Evolutionary conservation across 2,888 invertebrate species (phyloP).

Genomic region (Escarpia spicata): DNA sequence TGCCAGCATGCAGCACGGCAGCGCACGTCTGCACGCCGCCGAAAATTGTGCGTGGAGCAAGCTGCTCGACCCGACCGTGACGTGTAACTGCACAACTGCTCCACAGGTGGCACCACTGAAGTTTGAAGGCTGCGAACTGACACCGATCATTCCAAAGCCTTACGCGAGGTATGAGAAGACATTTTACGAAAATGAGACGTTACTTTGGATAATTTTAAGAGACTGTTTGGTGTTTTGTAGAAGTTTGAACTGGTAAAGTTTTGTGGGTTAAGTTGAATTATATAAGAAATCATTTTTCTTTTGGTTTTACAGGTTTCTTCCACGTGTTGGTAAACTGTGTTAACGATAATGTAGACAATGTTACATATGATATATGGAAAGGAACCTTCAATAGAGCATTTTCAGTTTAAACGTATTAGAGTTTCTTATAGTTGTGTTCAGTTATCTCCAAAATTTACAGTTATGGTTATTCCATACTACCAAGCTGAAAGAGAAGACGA

Average conservation of each 20-base stretch:
- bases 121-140: conserved; percentile 46
- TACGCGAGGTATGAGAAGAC: conserved; percentile 37
- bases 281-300: not conserved
- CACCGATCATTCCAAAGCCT: conserved; percentile 42
- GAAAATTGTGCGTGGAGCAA: conserved; percentile 48
- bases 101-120: conserved; percentile 35
- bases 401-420: too few species aligned
- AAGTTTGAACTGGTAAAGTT: not conserved
- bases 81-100: conserved; percentile 43
- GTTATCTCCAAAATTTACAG: not conserved
- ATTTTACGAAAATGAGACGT: not conserved
- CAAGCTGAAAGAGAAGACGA: not conserved
- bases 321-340: too few species aligned
- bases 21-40: conserved; percentile 42
- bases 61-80: conserved; percentile 38
- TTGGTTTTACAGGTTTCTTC: too few species aligned
- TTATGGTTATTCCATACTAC: not conserved
- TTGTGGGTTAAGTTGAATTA: not conserved
- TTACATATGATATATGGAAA: too few species aligned
- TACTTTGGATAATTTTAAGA: not conserved
- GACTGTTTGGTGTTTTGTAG: not conserved
- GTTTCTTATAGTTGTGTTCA: too few species aligned
- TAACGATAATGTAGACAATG: too few species aligned
- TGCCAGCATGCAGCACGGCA: conserved; percentile 42
- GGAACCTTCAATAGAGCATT: too few species aligned